Base-by-base conservation (phyloP, 1,140 invertebrate genomes). In the Diachasma alloeum region DNA sequence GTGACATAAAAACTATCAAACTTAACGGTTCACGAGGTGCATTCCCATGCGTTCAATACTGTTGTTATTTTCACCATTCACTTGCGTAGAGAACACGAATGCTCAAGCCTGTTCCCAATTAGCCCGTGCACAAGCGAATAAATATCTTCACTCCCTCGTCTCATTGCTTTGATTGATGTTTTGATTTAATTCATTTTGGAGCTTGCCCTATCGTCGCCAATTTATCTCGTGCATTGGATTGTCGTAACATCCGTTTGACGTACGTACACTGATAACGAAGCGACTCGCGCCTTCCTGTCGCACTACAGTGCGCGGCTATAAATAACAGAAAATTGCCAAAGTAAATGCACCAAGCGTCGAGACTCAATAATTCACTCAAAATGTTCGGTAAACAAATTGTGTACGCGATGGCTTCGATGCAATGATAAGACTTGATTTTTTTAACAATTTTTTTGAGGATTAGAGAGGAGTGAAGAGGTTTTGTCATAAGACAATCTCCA, bases 221-320 rank as follows among this genome's bases (percentile, higher is more conserved):
- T 63, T 63, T 63, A 63, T 63, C 59, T 63, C 59, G 53, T 31
- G 6, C 53, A 19, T 22, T 59, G 22, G 24, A 63, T 63, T 63
- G 59, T 63, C 59, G 59, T 63, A 63, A 63, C 24, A 63, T 63
- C 59, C 59, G 59, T 63, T 63, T 63, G 59, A 63, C 59, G 59
- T 19, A 63, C 59, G 24, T 63, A 2, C 59, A 63, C 59, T 63
- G 59, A 63, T 63, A 63, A 63, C 59, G 24, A 63, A 63, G 24
- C 59, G 59, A 24, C 9, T 63, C 59, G 59, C 59, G 59, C 24
- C 59, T 63, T 63, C 59, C 59, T 63, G 59, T 63, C 59, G 59
- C n/a, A 59, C 19, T 6, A 6, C 4, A 2, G n/a, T 59, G 53
- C n/a, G 53, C 9, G 22, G 3, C 59, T 63, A 63, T 63, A 31